These are phyloP conservation scores for Neomonachus schauinslandi DNA, from an alignment of 2,113 vertebrate genomes.

Conservation along the genomic window DNA sequence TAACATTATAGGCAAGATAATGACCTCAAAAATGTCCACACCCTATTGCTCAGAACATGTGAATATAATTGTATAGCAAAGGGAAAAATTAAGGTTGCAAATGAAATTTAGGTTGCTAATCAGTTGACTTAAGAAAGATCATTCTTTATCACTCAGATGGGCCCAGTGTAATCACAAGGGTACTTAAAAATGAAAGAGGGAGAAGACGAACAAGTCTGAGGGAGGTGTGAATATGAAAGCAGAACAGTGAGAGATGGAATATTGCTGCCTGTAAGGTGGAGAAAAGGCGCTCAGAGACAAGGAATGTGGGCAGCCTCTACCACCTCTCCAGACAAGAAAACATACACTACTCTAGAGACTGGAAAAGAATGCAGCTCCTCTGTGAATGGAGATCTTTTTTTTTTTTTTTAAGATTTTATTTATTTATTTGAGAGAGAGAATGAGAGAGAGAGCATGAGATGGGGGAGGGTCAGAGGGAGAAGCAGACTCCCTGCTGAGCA, in stretches of 20 bases:
- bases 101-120: not conserved
- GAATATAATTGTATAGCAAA: not conserved
- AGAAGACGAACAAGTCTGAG: not conserved
- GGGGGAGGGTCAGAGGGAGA: too few species aligned
- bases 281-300: not conserved
- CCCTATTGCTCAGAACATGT: not conserved
- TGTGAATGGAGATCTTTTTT: too few species aligned
- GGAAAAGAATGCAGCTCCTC: not conserved
- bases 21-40: not conserved
- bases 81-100: not conserved
- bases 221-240: not conserved
- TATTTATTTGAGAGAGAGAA: too few species aligned
- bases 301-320: not conserved
- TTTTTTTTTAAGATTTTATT: too few species aligned
- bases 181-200: not conserved
- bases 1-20: not conserved
- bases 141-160: not conserved
- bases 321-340: not conserved
- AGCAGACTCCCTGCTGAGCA: too few species aligned
- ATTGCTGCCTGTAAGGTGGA: not conserved
- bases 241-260: not conserved
- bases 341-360: too few species aligned
- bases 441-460: too few species aligned
- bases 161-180: not conserved
- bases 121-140: not conserved